Evolutionary conservation across 2,113 vertebrate genomes (phyloP).

Genomic region (Regulus satrapa): DNA sequence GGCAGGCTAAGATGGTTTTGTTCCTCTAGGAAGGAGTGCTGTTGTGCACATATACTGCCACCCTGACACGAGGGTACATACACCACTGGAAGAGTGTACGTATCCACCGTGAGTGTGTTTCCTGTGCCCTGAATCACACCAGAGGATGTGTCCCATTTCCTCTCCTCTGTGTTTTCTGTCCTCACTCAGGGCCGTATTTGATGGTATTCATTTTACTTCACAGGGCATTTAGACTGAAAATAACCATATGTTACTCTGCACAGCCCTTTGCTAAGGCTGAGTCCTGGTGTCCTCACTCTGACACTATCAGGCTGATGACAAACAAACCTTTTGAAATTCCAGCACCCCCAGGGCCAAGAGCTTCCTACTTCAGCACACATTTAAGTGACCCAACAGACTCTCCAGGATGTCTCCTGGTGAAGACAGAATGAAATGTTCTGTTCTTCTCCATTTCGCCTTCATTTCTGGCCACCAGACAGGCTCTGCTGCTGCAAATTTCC

Average conservation of each 20-base stretch:
- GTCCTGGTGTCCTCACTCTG: background rate
- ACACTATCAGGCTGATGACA: background rate
- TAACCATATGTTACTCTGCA: background rate
- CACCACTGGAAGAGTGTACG: background rate
- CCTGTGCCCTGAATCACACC: background rate
- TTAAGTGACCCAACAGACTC: background rate
- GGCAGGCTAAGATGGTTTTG: background rate
- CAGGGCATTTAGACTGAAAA: constrained; percentile 7
- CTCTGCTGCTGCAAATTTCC: background rate
- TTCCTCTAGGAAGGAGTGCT: background rate
- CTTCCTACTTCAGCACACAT: background rate
- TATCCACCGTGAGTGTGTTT: background rate
- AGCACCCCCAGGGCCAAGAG: background rate
- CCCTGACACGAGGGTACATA: accelerated
- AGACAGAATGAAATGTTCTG: constrained; percentile 1
- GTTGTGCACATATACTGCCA: background rate
- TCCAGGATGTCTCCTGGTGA: background rate
- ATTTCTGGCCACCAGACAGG: background rate
- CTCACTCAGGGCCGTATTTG: background rate
- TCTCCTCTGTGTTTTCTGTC: background rate
- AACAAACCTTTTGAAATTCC: background rate
- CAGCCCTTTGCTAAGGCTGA: background rate
- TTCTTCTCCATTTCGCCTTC: background rate
- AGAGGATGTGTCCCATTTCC: background rate
- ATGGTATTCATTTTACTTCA: background rate